A percentile compares a stretch with the other conserved stretches of the same genome.
Conservation (phyloP, 2,113 vertebrate species). For the Reinhardtius hippoglossoides region DNA sequence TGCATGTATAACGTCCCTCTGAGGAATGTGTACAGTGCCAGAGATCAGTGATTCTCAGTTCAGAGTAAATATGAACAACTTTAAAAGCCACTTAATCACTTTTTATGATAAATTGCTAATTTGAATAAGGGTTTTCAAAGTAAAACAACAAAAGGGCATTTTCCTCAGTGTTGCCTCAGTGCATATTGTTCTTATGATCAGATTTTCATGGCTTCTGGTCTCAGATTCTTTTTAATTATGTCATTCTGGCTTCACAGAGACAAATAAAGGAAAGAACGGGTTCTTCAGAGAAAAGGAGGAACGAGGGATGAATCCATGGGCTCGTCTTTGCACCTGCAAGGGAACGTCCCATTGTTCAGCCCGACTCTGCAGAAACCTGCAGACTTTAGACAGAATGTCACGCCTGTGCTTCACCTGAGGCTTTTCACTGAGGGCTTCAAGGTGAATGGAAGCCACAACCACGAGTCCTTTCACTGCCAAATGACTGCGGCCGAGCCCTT, state of each 20-base stretch:
- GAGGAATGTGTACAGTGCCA: too few relatives aligned
- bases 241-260: background rate
- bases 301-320: background rate
- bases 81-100: too few relatives aligned
- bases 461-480: slow-evolving; percentile 85
- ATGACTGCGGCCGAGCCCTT: slow-evolving; percentile 78
- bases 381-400: slow-evolving; percentile 74
- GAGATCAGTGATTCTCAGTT: too few relatives aligned
- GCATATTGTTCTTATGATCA: too few relatives aligned
- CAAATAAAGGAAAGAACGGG: background rate
- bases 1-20: background rate
- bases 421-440: slow-evolving; percentile 75
- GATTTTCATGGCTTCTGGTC: background rate
- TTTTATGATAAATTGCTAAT: too few relatives aligned
- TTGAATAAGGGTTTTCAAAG: too few relatives aligned
- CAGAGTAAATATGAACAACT: too few relatives aligned
- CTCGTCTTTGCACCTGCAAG: slow-evolving; percentile 46
- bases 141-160: too few relatives aligned
- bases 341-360: slow-evolving; percentile 40
- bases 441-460: slow-evolving; percentile 84
- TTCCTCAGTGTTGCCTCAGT: too few relatives aligned
- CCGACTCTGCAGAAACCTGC: slow-evolving; percentile 43
- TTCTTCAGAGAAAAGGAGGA: background rate
- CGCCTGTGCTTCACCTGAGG: slow-evolving; percentile 60
- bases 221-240: background rate